phyloP scores from a whole-genome alignment of 2,888 invertebrate species.

The Dicyrtoma fusca region DNA sequence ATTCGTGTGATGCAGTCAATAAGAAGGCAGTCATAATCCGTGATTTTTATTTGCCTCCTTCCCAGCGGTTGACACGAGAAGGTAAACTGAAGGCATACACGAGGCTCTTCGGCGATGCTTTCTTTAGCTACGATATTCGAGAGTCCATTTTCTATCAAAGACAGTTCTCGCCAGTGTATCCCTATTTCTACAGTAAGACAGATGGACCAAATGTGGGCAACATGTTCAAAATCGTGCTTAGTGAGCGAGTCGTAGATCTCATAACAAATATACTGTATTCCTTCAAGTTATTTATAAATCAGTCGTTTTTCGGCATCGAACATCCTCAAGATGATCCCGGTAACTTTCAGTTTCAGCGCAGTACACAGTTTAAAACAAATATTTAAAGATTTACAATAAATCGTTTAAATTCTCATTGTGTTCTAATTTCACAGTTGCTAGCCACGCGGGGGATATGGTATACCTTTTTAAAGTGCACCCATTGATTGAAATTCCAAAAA shows the following conservation, averaged over 20 bases:
- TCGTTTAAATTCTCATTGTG: background rate
- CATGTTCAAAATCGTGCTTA: background rate
- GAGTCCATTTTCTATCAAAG: background rate
- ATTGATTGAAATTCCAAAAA: no score
- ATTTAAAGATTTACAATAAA: no score
- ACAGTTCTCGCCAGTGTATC: slow-evolving; percentile 11
- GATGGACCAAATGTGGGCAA: background rate
- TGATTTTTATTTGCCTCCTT: background rate
- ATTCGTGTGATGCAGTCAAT: no score
- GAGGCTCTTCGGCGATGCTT: background rate
- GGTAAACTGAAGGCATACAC: background rate
- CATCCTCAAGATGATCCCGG: background rate
- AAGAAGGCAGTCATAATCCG: background rate
- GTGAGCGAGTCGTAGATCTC: no score
- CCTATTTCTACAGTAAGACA: slow-evolving; percentile 4
- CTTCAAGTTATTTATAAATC: background rate
- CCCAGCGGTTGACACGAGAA: background rate
- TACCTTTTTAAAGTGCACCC: background rate
- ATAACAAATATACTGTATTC: background rate
- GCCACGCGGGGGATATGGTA: background rate
- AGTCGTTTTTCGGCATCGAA: background rate
- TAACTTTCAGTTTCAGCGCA: background rate
- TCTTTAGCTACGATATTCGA: slow-evolving; percentile 2
- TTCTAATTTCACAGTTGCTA: background rate
- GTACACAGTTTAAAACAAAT: no score